These are phyloP conservation scores for Hofmannophila pseudospretella DNA, from an alignment of 2,888 invertebrate genomes.

Conservation along the genomic window DNA sequence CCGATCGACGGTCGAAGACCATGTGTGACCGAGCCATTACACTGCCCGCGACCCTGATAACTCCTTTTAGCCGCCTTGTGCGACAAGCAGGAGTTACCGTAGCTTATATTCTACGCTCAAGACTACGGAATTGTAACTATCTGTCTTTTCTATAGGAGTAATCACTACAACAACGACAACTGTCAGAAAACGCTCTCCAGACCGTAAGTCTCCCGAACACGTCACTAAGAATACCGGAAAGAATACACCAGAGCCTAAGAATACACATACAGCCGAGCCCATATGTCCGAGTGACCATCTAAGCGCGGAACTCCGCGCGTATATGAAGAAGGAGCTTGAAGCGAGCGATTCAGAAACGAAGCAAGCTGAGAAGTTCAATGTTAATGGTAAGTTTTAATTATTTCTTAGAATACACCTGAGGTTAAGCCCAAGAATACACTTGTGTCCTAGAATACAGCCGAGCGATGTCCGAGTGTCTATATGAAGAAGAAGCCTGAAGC, in stretches of 20 bases:
- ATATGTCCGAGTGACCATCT: background rate
- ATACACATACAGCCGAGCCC: background rate
- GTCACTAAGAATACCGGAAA: conserved; percentile 1
- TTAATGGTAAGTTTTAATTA: conserved; percentile 43
- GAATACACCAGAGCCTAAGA: background rate
- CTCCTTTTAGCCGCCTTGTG: no score
- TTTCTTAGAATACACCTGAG: no score
- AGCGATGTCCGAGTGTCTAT: background rate
- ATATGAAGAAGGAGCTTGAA: conserved; percentile 24
- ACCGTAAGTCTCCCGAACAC: conserved; percentile 10
- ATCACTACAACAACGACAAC: conserved; percentile 38
- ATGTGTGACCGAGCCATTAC: no score
- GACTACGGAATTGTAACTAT: no score
- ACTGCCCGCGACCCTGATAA: no score
- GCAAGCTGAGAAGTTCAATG: conserved; percentile 38
- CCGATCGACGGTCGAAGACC: no score
- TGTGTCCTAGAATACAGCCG: background rate
- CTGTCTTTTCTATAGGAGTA: conserved; percentile 25
- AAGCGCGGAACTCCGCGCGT: conserved; percentile 4
- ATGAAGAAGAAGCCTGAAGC: no score
- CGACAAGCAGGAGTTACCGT: no score
- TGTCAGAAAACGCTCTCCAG: conserved; percentile 11
- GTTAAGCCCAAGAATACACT: background rate
- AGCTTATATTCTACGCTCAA: no score
- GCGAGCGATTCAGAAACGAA: conserved; percentile 19